phyloP scores from a whole-genome alignment of 53 echinoderm and acorn worm genomes.

The Echinarachnius parma region DNA sequence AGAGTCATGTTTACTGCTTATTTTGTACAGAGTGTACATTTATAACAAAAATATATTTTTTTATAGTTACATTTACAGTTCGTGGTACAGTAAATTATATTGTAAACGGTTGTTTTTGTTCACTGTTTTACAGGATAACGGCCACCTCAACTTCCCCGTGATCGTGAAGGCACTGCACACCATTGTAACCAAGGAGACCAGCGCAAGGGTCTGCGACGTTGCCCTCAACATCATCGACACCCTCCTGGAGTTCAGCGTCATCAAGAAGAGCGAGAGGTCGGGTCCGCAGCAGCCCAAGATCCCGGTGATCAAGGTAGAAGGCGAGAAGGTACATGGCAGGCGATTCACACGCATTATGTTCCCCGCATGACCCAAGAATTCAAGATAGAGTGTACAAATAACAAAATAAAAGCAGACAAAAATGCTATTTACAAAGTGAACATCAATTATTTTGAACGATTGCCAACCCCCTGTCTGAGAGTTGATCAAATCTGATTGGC shows the following conservation, averaged over 20 bases:
- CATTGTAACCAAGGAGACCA: constrained; percentile 87
- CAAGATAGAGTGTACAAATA: no score
- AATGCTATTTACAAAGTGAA: no score
- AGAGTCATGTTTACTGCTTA: no score
- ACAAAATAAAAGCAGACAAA: no score
- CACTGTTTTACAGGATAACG: constrained; percentile 72
- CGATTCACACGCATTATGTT: constrained; percentile 45
- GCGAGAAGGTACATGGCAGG: constrained; percentile 70
- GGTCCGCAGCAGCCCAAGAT: constrained; percentile 85
- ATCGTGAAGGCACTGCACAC: constrained; percentile 89
- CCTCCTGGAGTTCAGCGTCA: constrained; percentile 92
- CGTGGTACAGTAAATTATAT: no score
- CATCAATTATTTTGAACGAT: no score
- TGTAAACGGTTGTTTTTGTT: no score
- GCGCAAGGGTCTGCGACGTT: constrained; percentile 87
- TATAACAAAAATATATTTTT: no score
- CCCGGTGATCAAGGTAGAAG: constrained; percentile 95
- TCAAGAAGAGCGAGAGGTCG: constrained; percentile 75
- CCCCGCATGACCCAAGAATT: constrained; percentile 40
- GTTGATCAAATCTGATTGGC: no score
- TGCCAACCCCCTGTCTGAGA: no score
- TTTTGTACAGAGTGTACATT: no score
- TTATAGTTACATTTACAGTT: no score
- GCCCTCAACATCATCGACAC: constrained; percentile 96
- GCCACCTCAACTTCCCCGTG: constrained; percentile 88